These are phyloP conservation scores for Spizaetus ornatus DNA, from an alignment of 2,113 vertebrate species.

Conservation along the genomic window DNA sequence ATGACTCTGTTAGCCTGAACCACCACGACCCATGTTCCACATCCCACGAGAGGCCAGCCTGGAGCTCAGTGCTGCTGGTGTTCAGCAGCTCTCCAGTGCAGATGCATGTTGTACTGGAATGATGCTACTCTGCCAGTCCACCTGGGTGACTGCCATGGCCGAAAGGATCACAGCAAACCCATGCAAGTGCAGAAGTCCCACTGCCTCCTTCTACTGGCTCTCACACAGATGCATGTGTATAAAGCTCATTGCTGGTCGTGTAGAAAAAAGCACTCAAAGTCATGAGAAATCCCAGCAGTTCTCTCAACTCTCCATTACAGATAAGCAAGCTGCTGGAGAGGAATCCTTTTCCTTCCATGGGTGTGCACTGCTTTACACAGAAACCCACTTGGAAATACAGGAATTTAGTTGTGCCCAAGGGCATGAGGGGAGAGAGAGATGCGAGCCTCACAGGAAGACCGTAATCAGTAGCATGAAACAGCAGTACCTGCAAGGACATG, in stretches of 20 bases:
- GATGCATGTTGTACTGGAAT: not conserved
- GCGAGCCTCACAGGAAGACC: not conserved
- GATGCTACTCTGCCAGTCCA: not conserved
- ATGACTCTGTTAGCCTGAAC: not conserved
- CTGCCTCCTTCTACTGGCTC: not conserved
- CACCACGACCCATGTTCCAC: not conserved
- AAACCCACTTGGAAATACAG: not conserved
- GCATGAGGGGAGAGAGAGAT: not conserved
- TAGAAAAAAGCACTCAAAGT: not conserved
- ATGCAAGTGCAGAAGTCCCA: not conserved
- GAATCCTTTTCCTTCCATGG: not conserved
- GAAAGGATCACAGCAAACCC: not conserved
- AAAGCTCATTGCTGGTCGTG: not conserved
- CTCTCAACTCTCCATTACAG: not conserved
- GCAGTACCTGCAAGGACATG: not conserved
- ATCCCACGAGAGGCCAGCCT: fast-evolving
- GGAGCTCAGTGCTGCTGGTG: not conserved
- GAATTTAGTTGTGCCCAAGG: not conserved
- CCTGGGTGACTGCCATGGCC: not conserved
- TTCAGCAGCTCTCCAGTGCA: not conserved
- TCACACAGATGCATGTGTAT: not conserved
- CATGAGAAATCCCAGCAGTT: not conserved
- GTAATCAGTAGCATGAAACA: not conserved
- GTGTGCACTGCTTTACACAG: not conserved
- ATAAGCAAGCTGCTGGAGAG: not conserved